Base-by-base conservation (phyloP, 2,797 vertebrate genomes). In the Sebastes matsubarae region DNA sequence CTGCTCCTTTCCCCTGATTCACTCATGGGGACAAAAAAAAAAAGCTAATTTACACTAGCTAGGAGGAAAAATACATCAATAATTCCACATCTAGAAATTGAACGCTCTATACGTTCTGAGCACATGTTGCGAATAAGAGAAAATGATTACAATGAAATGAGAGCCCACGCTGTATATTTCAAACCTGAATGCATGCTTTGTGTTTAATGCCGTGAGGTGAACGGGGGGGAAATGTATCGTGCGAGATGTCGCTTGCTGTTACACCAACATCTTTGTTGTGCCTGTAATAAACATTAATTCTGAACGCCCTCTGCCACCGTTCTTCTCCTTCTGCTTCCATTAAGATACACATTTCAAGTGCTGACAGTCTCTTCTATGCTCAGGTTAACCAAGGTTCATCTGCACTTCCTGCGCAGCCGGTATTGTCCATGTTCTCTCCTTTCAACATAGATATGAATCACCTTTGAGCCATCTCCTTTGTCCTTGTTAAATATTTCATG, bases 401-500 rank as follows among this genome's bases (percentile, higher is more conserved):
- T 81, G 55, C 67, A 80, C 83, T 88, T 89, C 85, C 89, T 90
- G 73, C 25, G 75, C 67, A 61, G 88, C 82, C 27, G 7, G 34
- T 54, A 81, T 82, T 86, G 88, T 90, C 87, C 78, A 77, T 32
- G 52, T 89, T 66, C 86, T 77, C 84, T 90, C 82, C 87, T 88
- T 90, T 94, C 92, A 90, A 87, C 90, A 89, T 69, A 83, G 91
- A 92, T 91, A 93, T 92, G 87, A 94, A 93, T 95, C 94, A 95
- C 89, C 90, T 93, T 83, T 87, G 87, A 90, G 91, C 84, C 82
- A 82, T 93, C 89, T 93, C 92, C 92, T 94, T 94, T 95, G 95
- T 94, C 94, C 95, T 95, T 95, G 94, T 94, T 95, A 94, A 95
- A 96, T 96, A 94, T 95, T 95, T 96, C 92, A 95, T 93, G 91